Percentiles rank a stretch among this genome's conserved stretches.
Evolutionary conservation across 2,113 vertebrate species (phyloP).

Genomic region (Leiothrix lutea): DNA sequence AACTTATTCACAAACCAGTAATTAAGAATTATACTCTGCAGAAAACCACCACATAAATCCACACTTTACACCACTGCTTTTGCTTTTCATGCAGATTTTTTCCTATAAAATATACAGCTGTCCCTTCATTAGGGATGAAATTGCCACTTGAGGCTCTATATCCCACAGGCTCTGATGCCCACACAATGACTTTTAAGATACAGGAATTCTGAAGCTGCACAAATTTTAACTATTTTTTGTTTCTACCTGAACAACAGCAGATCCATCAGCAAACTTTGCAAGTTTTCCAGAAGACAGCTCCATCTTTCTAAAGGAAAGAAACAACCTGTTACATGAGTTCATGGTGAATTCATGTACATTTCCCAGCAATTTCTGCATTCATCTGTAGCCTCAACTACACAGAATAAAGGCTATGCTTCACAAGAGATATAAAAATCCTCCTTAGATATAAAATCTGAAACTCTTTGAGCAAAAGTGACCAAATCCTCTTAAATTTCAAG

Average conservation of each 20-base stretch:
- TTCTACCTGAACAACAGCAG: conserved; percentile 91
- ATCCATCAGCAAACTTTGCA: conserved; percentile 94
- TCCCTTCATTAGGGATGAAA: background rate
- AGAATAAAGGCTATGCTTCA: accelerated
- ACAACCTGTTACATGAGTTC: background rate
- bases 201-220: background rate
- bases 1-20: background rate
- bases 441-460: background rate
- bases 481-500: background rate
- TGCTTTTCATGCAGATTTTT: background rate
- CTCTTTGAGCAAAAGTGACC: background rate
- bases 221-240: background rate
- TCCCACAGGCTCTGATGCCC: background rate
- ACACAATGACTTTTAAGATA: background rate
- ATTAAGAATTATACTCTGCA: background rate
- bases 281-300: conserved; percentile 90
- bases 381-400: background rate
- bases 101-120: background rate
- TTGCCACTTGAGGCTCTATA: background rate
- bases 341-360: accelerated
- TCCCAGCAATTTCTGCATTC: background rate
- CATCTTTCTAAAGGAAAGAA: conserved; percentile 81
- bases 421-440: accelerated
- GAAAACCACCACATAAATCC: background rate
- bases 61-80: accelerated